These are phyloP conservation scores for Ophioninae sp. DNA, from an alignment of 2,888 invertebrate genomes.

Conservation along the genomic window DNA sequence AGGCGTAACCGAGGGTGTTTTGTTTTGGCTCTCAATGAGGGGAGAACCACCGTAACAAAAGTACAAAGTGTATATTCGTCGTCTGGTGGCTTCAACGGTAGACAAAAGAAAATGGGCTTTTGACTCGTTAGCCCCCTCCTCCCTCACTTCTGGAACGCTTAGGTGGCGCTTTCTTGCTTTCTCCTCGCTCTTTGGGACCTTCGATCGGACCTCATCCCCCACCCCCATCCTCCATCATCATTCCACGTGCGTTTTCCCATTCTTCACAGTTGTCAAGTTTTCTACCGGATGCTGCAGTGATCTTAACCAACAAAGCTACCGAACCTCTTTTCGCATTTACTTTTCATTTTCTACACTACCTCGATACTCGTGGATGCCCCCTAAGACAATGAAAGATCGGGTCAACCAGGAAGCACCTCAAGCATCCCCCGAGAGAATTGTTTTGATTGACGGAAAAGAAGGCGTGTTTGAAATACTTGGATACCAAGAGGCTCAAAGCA, in stretches of 20 bases:
- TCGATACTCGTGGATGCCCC: conserved; percentile 54
- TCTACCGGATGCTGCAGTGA: conserved; percentile 12
- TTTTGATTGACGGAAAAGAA: conserved; percentile 67
- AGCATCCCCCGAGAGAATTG: conserved; percentile 49
- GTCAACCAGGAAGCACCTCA: conserved; percentile 65
- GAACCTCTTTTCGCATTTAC: conserved; percentile 36
- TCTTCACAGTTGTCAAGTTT: conserved; percentile 36
- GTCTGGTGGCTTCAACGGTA: neutral
- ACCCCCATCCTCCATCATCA: conserved; percentile 44
- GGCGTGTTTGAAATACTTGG: conserved; percentile 43
- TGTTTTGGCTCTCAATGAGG: conserved; percentile 16
- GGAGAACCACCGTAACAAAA: conserved; percentile 14
- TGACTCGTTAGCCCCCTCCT: conserved; percentile 53
- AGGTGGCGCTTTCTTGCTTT: conserved; percentile 61
- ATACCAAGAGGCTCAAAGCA: conserved; percentile 14
- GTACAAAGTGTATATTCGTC: conserved; percentile 49
- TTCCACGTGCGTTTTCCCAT: conserved; percentile 40
- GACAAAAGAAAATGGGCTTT: conserved; percentile 11
- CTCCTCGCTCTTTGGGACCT: conserved; percentile 27
- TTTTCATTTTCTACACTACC: conserved; percentile 57
- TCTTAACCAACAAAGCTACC: conserved; percentile 39
- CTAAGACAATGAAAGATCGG: conserved; percentile 67
- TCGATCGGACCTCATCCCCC: conserved; percentile 47
- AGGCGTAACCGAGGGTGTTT: conserved; percentile 38
- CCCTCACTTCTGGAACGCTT: conserved; percentile 29